Evolutionary conservation across 2,113 vertebrate species (phyloP), one percentile per base, ranked within the genome.

Genomic region (Zosterops hypoxanthus): DNA sequence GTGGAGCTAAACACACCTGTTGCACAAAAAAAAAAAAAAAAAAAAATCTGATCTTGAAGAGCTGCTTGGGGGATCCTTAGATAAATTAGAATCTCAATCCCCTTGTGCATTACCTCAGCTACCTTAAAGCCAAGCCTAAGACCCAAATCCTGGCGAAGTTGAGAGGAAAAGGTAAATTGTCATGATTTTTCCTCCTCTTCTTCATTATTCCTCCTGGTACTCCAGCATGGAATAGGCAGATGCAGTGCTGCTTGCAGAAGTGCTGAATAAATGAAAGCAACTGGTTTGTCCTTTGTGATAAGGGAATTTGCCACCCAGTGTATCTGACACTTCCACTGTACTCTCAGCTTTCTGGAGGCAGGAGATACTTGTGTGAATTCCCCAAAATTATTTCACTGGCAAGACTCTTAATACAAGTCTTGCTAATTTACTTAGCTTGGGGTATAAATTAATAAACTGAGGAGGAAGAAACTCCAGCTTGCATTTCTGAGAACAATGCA

Each of bases 391-490:
- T 78, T 95, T 95, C 64, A 60, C 36, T 76, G 47, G 13, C 76
- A 64, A 91, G 96, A 83, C 71, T 97, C 88, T 96, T 96, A 97
- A 94, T 89, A 94, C 6, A 33, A 97, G 70, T 82, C 75, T 95
- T 65, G 63, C 95, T 98, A 97, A 98, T 98, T 98, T 98, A 97
- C 94, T 97, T 94, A 83, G 90, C 68, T 97, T 96, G 90, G 88
- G 91, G 96, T 98, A 96, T 97, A 98, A 97, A 97, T 98, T 97
- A 97, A 98, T 97, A 97, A 96, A 96, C 82, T 69, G 93, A 96
- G 81, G 76, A 97, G 73, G 44, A 95, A 94, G 66, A 96, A 96
- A 95, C 87, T 75, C 53, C 50, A 46, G 92, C 71, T 78, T 87
- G 77, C 70, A 57, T 97, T 76, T 90, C 80, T 94, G 88, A 96